Percentiles rank a stretch among this genome's conserved stretches.
Conservation (phyloP, 2,888 invertebrate genomes). For the Epiperipatus broadwayi region DNA sequence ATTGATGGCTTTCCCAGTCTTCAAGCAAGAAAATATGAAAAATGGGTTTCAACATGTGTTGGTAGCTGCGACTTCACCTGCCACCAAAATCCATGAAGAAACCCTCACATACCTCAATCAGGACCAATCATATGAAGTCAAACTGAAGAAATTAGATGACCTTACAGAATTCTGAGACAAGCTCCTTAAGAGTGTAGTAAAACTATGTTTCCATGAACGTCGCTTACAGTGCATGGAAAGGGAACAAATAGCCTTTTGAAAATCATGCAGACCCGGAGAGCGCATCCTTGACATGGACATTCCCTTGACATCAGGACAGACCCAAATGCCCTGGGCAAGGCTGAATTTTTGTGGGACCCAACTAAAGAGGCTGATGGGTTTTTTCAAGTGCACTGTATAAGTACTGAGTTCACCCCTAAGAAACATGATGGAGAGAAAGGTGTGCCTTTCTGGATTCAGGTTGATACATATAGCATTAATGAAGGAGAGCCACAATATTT, state of each 20-base stretch:
- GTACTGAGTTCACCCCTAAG: conserved; percentile 91
- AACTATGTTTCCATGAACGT: conserved; percentile 87
- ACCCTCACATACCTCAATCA: conserved; percentile 89
- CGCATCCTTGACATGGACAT: conserved; percentile 59
- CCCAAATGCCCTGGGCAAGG: conserved; percentile 47
- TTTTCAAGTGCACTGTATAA: conserved; percentile 71
- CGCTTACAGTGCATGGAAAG: conserved; percentile 83
- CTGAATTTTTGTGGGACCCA: conserved; percentile 85
- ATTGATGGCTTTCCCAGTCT: too few relatives aligned
- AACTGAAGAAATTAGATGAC: conserved; percentile 80
- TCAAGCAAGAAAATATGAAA: too few relatives aligned
- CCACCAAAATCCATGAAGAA: conserved; percentile 85
- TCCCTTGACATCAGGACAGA: conserved; percentile 49
- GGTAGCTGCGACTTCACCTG: conserved; percentile 90
- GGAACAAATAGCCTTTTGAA: conserved; percentile 83
- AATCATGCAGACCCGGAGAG: conserved; percentile 67
- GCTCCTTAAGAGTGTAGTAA: conserved; percentile 59
- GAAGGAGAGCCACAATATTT: conserved; percentile 40
- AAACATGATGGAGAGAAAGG: conserved; percentile 97
- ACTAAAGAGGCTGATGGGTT: conserved; percentile 87
- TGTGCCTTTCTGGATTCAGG: conserved; percentile 83
- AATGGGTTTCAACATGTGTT: conserved; percentile 91
- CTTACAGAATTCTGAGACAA: conserved; percentile 43
- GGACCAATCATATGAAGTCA: conserved; percentile 85
- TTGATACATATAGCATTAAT: conserved; percentile 58